Conservation (phyloP, 1,140 invertebrate genomes). For the Drosophila santomea region DNA sequence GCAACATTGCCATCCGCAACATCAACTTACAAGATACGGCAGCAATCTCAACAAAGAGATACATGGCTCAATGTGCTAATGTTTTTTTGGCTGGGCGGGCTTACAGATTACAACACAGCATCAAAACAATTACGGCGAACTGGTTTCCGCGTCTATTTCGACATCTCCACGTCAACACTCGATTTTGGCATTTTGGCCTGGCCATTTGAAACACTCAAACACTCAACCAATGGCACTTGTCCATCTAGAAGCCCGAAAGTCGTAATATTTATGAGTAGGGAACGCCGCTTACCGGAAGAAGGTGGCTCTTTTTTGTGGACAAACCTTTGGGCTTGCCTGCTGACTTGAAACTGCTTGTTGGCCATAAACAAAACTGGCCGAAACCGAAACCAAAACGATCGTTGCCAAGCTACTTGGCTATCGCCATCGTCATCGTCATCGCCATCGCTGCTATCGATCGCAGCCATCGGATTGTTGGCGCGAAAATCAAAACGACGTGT, state of each 20-base stretch:
- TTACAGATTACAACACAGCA: constrained; percentile 60
- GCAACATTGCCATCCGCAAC: constrained; percentile 27
- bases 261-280: background rate
- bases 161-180: constrained; percentile 56
- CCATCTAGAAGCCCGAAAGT: constrained; percentile 2
- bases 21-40: constrained; percentile 6
- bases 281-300: constrained; percentile 32
- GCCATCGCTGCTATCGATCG: constrained; percentile 27
- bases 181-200: constrained; percentile 28
- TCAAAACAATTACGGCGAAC: constrained; percentile 70
- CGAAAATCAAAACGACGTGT: constrained; percentile 10
- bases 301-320: background rate
- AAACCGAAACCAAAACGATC: constrained; percentile 5
- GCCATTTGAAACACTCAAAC: constrained; percentile 22
- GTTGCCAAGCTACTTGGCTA: constrained; percentile 8
- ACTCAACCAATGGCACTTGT: constrained; percentile 22
- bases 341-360: constrained; percentile 41
- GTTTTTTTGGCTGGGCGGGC: constrained; percentile 52
- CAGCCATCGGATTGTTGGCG: background rate
- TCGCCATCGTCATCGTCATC: constrained; percentile 1
- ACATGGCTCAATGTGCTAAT: constrained; percentile 47
- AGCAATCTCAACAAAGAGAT: constrained; percentile 20
- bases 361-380: constrained; percentile 37
- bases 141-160: constrained; percentile 76
- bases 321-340: constrained; percentile 38